Evolutionary conservation across 2,888 invertebrate genomes (phyloP), one percentile per base, ranked within the genome.

Genomic region (Malthinus seriepunctatus): DNA sequence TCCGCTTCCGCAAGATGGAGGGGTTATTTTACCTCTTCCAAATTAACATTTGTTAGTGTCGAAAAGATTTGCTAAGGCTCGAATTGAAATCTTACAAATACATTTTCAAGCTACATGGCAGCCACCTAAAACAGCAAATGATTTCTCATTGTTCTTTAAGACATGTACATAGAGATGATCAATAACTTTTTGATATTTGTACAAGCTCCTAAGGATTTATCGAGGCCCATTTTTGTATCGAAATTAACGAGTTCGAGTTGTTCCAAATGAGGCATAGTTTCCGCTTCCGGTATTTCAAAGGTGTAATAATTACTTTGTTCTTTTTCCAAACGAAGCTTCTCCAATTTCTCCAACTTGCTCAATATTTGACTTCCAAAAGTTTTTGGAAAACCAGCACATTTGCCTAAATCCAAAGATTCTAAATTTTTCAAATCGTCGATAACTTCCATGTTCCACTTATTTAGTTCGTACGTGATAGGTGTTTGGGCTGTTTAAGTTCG

Each of bases 21-120:
- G 89, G 67, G 89, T 89, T 73, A 89, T 91, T 73, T 81, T 91
- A 64, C 89, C 91, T 8, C 79, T 91, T 71, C 87, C 88, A 9
- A 88, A 89, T 64, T 82, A 91, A 39, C 89, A 90, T 75, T 87
- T 88, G 67, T 83, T 91, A 65, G 81, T 92, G 33, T 81, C 86
- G 8, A 84, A 86, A 42, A 88, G 88, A 75, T 80, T 91, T 74
- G 89, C 89, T 34, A 84, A 84, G 71, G 90, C 91, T 3, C 85
- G 88, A 69, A 87, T 91, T 62, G 90, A 90, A 74, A 86, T 92
- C 56, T 81, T 91, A 63, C 90, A 91, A 78, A 89, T 91, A 71
- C 90, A 91, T 50, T 91, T 89, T 81, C 89, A 89, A 76, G 88
- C 89, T 49, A 91, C 92, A 54, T 91, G 90, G 89, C 83, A 91